Evolutionary conservation across 1,140 invertebrate genomes (phyloP).

Genomic region (Brachionus manjavacas): DNA sequence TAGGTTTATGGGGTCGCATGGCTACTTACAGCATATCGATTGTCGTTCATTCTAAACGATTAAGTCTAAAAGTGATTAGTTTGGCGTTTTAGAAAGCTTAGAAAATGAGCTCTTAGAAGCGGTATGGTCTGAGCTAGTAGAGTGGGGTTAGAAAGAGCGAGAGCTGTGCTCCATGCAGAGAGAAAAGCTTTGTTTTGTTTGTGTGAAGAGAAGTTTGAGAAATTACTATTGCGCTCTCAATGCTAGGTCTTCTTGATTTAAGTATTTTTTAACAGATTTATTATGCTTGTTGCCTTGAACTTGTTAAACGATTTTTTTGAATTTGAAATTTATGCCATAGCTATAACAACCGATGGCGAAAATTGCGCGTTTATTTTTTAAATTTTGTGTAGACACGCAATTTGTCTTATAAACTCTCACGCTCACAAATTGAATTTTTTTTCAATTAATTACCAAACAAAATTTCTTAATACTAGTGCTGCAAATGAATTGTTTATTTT

Average conservation of each 20-base stretch:
- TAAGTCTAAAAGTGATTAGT: neutral
- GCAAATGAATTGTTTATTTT: too few species aligned
- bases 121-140: neutral
- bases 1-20: too few species aligned
- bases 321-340: conserved; percentile 7
- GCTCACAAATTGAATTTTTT: neutral
- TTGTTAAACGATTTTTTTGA: neutral
- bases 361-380: neutral
- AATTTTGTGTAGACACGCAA: neutral
- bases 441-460: neutral
- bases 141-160: neutral
- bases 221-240: neutral
- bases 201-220: neutral
- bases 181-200: neutral
- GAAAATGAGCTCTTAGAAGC: neutral
- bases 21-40: conserved; percentile 24
- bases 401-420: neutral
- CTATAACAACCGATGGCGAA: conserved; percentile 15
- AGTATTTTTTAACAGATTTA: neutral
- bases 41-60: neutral
- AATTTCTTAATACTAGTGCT: too few species aligned
- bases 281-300: conserved; percentile 13
- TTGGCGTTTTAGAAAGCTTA: neutral
- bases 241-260: neutral
- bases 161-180: neutral